Conservation (phyloP, 2,888 invertebrate species). For the Nymphalis urticae region DNA sequence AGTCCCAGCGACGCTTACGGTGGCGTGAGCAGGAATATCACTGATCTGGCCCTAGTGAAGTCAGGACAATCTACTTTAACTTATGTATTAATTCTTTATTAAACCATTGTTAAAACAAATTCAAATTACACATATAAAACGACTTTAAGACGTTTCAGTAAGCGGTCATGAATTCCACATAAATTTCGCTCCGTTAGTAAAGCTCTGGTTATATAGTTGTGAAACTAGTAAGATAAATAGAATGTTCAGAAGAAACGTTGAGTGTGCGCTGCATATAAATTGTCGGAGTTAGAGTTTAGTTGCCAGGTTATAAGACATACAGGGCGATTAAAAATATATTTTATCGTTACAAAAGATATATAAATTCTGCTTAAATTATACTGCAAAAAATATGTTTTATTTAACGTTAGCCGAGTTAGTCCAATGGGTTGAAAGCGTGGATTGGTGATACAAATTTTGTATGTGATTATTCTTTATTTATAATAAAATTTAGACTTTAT, state of each 20-base stretch:
- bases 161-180: slow-evolving; percentile 33
- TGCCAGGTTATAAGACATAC: slow-evolving; percentile 20
- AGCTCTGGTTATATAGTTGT: slow-evolving; percentile 33
- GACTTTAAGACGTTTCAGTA: slow-evolving; percentile 26
- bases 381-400: slow-evolving; percentile 8
- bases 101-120: neutral
- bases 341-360: slow-evolving; percentile 4
- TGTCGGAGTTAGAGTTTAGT: slow-evolving; percentile 46
- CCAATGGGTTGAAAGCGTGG: no score
- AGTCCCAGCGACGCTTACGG: no score
- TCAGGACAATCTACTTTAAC: no score
- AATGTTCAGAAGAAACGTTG: slow-evolving; percentile 53
- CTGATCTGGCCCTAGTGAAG: no score
- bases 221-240: slow-evolving; percentile 58
- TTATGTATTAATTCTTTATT: neutral
- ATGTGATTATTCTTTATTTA: no score
- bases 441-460: no score
- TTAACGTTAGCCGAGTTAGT: no score
- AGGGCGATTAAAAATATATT: slow-evolving; percentile 20
- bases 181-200: slow-evolving; percentile 33
- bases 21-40: no score
- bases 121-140: slow-evolving; percentile 18
- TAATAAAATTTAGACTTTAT: no score
- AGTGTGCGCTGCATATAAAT: slow-evolving; percentile 62
- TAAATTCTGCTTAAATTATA: neutral